Evolutionary conservation across 2,888 invertebrate species (phyloP), one percentile per base, ranked within the genome.

Genomic region (Eumerus sabulonum): DNA sequence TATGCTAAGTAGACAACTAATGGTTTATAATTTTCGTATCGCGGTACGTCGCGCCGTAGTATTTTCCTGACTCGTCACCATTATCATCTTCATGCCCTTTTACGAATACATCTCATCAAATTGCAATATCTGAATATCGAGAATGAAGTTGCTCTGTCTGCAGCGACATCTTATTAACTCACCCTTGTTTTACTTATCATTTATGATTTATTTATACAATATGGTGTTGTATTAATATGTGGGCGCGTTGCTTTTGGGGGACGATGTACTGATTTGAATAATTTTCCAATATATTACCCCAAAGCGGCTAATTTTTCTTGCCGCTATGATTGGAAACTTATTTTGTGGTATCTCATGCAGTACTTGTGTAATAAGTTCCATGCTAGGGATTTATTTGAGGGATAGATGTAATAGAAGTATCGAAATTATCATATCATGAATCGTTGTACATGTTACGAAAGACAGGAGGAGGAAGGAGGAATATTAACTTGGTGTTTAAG

Each of bases 121-220:
- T 79, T 79, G 79, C 74, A 79, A 79, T 79, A 79, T 74, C 74
- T 74, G 68, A 74, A 66, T 74, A 74, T 70, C 64, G 79, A 79
- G 64, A 70, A 79, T 74, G 74, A 79, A 79, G 74, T 79, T 60
- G 64, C 59, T 59, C 63, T 74, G 79, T 74, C 68, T 64, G 54
- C 68, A 59, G 56, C 74, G 60, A 79, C 68, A 74, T 79, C 79
- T 79, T 79, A 79, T 79, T 79, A 79, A 79, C 79, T 74, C 63
- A 79, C 79, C 68, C 74, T 79, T 70, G 70, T 70, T 79, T 79
- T 79, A 82, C 83, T 84, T 83, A 83, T 84, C 83, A 84, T 84
- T 85, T 84, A 84, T 84, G 84, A 83, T 83, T 84, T 85, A 85
- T 86, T 84, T 85, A 86, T 85, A 84, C 86, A 86, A 85, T 86